Percentiles rank a stretch among this genome's conserved stretches.
Conservation (phyloP, 37 sponge, comb jelly and placozoan genomes). For the Petrosia ficiformis region DNA sequence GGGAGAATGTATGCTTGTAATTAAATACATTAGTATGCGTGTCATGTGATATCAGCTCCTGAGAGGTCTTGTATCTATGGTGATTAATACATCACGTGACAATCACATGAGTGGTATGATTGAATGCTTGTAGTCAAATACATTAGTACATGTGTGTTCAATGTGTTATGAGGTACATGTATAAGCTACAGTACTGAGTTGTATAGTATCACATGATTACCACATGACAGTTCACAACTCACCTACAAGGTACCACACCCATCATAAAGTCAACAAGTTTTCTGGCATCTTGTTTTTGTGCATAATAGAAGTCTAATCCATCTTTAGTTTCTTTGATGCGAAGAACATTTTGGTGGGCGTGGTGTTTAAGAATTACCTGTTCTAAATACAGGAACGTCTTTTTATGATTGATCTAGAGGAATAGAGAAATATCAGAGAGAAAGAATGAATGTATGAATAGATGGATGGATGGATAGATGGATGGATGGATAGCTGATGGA, state of each 20-base stretch:
- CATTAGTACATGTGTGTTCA: background rate
- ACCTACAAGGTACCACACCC: slow-evolving; percentile 83
- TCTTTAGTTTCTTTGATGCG: slow-evolving; percentile 62
- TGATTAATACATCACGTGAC: background rate
- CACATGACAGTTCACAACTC: background rate
- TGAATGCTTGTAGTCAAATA: background rate
- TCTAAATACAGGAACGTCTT: slow-evolving; percentile 97
- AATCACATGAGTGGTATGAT: background rate
- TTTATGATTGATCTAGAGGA: slow-evolving; percentile 79
- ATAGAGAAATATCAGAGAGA: background rate
- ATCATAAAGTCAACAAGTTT: slow-evolving; percentile 93
- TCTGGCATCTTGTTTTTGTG: slow-evolving; percentile 67
- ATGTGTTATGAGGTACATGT: too few species aligned
- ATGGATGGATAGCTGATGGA: too few species aligned
- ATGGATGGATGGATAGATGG: too few species aligned
- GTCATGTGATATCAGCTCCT: slow-evolving; percentile 95
- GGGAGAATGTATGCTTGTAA: slow-evolving; percentile 95
- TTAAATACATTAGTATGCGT: slow-evolving; percentile 90
- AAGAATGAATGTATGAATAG: too few species aligned
- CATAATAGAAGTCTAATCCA: slow-evolving; percentile 90
- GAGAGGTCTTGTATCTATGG: slow-evolving; percentile 86
- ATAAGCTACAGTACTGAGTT: background rate
- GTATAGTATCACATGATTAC: background rate
- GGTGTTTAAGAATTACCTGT: slow-evolving; percentile 88
- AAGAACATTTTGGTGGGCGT: slow-evolving; percentile 66